Conservation (phyloP, 2,888 invertebrate species). For the Lasioglossum zephyrum region DNA sequence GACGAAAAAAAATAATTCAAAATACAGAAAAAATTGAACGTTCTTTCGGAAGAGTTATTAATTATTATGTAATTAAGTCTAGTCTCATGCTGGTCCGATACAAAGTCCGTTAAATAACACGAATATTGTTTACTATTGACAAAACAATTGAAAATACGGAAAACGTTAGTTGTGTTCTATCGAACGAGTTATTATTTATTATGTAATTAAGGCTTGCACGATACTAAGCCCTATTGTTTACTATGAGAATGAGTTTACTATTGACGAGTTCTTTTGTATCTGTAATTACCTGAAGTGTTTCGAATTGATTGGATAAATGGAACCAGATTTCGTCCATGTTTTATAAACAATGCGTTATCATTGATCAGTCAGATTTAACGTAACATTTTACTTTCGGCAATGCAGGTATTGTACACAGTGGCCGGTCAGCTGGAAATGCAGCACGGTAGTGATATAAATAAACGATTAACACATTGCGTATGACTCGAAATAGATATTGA, state of each 20-base stretch:
- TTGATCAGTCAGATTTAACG: conserved; percentile 18
- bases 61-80: neutral
- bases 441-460: conserved; percentile 81
- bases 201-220: neutral
- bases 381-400: conserved; percentile 53
- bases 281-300: conserved; percentile 79
- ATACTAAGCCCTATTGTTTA: neutral
- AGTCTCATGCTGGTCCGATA: neutral
- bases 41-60: neutral
- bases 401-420: conserved; percentile 41
- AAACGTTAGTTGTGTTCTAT: neutral
- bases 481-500: conserved; percentile 80
- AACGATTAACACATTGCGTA: conserved; percentile 80
- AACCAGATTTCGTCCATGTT: conserved; percentile 83
- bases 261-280: neutral
- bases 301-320: conserved; percentile 80
- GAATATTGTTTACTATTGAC: neutral
- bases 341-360: neutral
- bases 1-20: neutral
- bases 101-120: neutral
- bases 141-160: neutral
- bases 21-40: neutral
- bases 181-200: neutral
- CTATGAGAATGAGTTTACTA: neutral
- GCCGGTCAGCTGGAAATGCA: conserved; percentile 74